Evolutionary conservation across 2,888 invertebrate species (phyloP).

Genomic region (Luperina nickerlii): DNA sequence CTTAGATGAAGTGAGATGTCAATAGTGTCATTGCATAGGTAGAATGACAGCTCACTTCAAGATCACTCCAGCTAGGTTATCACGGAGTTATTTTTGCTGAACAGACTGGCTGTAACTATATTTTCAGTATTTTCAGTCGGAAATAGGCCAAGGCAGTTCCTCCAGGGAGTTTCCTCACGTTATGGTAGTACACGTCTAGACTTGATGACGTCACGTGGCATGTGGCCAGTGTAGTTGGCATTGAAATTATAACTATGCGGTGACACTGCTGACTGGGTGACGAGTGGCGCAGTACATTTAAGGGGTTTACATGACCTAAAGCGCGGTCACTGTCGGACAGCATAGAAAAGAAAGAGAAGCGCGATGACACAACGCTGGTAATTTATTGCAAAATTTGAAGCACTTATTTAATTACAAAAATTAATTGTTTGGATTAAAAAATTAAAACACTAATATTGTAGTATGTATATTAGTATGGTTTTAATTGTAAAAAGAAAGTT

Average conservation of each 20-base stretch:
- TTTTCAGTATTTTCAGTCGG: background rate
- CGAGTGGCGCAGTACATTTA: constrained; percentile 39
- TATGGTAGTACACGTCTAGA: constrained; percentile 52
- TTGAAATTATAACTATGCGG: constrained; percentile 49
- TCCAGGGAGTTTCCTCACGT: constrained; percentile 27
- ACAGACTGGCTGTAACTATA: background rate
- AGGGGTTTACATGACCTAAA: too few relatives aligned
- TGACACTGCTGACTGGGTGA: constrained; percentile 40
- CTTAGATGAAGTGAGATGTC: background rate
- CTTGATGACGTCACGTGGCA: constrained; percentile 56
- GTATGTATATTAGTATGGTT: too few relatives aligned
- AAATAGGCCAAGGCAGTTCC: constrained; percentile 26
- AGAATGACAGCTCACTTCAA: background rate
- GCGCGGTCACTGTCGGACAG: too few relatives aligned
- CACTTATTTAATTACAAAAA: too few relatives aligned
- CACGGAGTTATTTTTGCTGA: background rate
- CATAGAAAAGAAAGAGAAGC: too few relatives aligned
- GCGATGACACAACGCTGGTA: too few relatives aligned
- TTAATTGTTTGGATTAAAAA: too few relatives aligned
- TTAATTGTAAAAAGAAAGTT: too few relatives aligned
- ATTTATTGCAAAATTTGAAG: too few relatives aligned
- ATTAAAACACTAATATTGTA: too few relatives aligned
- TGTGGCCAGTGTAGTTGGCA: constrained; percentile 44
- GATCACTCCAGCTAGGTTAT: background rate
- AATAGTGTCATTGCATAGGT: background rate